Base-by-base conservation (phyloP, 2,797 vertebrate species). In the Typhlichthys subterraneus region DNA sequence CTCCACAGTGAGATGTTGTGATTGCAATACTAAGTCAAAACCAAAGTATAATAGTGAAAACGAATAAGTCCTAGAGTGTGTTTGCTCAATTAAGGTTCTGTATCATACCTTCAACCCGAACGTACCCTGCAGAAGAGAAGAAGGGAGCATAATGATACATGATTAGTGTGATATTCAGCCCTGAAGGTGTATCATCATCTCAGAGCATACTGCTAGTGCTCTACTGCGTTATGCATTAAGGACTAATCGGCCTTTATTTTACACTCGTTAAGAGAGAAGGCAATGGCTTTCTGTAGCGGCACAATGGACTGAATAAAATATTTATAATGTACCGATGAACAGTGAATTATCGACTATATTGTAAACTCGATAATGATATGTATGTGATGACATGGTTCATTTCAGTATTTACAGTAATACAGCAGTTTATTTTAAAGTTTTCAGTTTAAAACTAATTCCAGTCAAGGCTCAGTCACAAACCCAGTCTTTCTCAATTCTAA, bases 61-160 rank as follows among this genome's bases (percentile, higher is more conserved):
- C 58, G 45, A 53, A 31, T 15, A 47, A 47, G 49, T 54, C 9
- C 46, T 59, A 53, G 60, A 59, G 46, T 17, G 50, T 46, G 42
- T 72, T 71, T 67, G 65, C 72, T 51, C 19, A 60, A 29, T 33
- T 29, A 47, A 14, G 45, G 63, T 53, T 46, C 51, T 9, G 52
- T 65, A 61, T 81, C 90, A 68, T 88, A 97, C 95, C 89, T 94
- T 94, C 66, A 90, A 75, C 89, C 95, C 96, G 12, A 91, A 89
- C 61, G 87, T 76, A 57, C 95, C 95, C 95, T 96, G 86, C 2
- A 74, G 69, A 73, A 79, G 63, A 62, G 55, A 46, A 71, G 62
- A 83, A 54, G 78, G 72, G 14, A 82, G 45, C 7, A 71, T 61
- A 76, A 63, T 29, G 69, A 80, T 68, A 65, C 2, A 8, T 13